Evolutionary conservation across 1,140 invertebrate genomes (phyloP), one percentile per base, ranked within the genome.

Genomic region (Leguminivora glycinivorella): DNA sequence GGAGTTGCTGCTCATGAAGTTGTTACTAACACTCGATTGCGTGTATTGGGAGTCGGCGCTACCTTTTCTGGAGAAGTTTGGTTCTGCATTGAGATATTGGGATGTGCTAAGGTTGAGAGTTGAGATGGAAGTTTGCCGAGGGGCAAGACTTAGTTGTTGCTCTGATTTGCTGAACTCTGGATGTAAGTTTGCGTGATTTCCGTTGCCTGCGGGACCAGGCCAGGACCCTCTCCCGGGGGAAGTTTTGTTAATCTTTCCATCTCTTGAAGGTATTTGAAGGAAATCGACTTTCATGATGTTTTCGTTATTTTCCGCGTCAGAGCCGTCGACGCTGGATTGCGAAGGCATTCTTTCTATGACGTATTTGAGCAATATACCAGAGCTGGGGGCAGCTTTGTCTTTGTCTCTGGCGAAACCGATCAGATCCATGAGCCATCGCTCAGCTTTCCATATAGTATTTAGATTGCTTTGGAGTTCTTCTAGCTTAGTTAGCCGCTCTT

Each of bases 401-500:
- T 96, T 96, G 83, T 98, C 98, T 69, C 98, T 92, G 0, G 98
- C 97, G 83, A 97, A 98, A 0, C 96, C 95, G 43, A 99, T 96
- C 2, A 98, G 95, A 80, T 99, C 98, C 94, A 98, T 97, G 0
- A 99, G 93, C 98, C 98, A 99, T 12, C 98, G 94, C 2, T 97
- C 95, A 24, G 95, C 95, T 83, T 98, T 98, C 98, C 98, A 99
- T 1, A 97, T 95, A 0, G 93, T 84, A 76, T 98, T 98, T 10
- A 98, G 92, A 79, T 95, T 96, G 0, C 94, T 92, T 83, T 98
- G 97, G 4, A 98, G 93, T 68, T 97, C 95, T 82, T 97, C 95
- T 17, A 99, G 88, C 78, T 95, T 95, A 1, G 94, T 92, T 10
- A 99, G 87, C 40, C 97, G 94, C 74, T 98, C 96, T 85, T 97